Conservation (phyloP, 2,888 invertebrate species). For the Hecatera dysodea region DNA sequence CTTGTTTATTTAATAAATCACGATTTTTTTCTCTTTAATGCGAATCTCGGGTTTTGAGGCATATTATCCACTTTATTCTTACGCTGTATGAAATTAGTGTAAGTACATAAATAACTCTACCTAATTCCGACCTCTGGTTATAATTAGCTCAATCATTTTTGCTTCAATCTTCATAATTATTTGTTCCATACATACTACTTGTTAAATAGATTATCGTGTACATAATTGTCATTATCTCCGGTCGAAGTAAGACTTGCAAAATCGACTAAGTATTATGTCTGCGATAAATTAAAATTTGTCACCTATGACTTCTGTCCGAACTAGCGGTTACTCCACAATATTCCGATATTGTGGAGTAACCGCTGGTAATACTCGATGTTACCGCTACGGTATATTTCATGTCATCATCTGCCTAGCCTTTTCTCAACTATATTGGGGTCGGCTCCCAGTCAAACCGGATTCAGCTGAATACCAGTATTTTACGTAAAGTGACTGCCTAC, state of each 20-base stretch:
- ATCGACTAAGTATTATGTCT: background rate
- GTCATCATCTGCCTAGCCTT: too few species aligned
- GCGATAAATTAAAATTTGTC: background rate
- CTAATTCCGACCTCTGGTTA: too few species aligned
- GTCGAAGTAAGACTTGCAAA: conserved; percentile 14
- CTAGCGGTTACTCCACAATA: conserved; percentile 4
- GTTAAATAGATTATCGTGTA: background rate
- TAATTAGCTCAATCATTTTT: background rate
- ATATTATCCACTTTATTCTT: too few species aligned
- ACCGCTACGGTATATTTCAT: conserved; percentile 30
- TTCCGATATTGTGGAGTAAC: background rate
- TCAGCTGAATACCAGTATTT: too few species aligned
- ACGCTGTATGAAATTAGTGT: too few species aligned
- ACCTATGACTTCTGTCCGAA: conserved; percentile 21
- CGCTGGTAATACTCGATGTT: conserved; percentile 2
- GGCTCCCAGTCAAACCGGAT: too few species aligned
- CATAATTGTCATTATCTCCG: background rate
- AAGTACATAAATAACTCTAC: too few species aligned
- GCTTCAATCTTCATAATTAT: background rate
- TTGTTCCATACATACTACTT: background rate
- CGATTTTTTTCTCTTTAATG: too few species aligned
- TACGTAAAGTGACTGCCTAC: too few species aligned
- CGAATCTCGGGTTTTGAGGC: too few species aligned
- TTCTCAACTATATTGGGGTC: too few species aligned
- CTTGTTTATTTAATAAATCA: too few species aligned